These are phyloP conservation scores for Erebia ligea DNA, from an alignment of 2,888 invertebrate species.

Conservation along the genomic window DNA sequence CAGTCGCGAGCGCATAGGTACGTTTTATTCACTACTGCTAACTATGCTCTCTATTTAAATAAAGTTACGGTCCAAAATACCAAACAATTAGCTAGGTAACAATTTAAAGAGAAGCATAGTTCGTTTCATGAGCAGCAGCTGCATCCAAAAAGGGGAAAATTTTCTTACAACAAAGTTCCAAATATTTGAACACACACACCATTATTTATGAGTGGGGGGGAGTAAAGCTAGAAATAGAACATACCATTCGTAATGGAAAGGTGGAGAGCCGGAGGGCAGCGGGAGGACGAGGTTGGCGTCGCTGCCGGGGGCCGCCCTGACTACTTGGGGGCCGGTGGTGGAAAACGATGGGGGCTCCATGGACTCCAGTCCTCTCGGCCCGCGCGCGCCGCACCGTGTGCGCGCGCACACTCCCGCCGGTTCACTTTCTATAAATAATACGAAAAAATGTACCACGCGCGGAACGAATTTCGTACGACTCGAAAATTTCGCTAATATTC, in stretches of 20 bases:
- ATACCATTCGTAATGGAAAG: slow-evolving; percentile 72
- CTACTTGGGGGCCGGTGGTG: slow-evolving; percentile 56
- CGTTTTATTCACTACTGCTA: slow-evolving; percentile 29
- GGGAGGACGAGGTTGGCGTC: slow-evolving; percentile 59
- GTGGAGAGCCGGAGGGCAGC: slow-evolving; percentile 66
- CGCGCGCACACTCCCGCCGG: slow-evolving; percentile 64
- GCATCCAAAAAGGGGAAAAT: too few relatives aligned
- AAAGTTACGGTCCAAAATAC: slow-evolving; percentile 36
- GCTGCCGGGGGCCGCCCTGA: slow-evolving; percentile 68
- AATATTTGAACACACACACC: slow-evolving; percentile 25
- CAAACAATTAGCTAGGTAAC: background rate
- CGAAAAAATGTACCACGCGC: slow-evolving; percentile 76
- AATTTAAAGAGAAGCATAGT: background rate
- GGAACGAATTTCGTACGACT: slow-evolving; percentile 65
- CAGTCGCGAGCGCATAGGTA: slow-evolving; percentile 43
- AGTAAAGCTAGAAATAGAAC: slow-evolving; percentile 50
- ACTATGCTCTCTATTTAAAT: slow-evolving; percentile 42
- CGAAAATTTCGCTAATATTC: slow-evolving; percentile 74
- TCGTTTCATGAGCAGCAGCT: slow-evolving; percentile 4
- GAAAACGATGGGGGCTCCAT: slow-evolving; percentile 75
- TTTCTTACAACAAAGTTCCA: slow-evolving; percentile 28
- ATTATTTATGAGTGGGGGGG: slow-evolving; percentile 34
- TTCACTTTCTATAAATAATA: slow-evolving; percentile 82
- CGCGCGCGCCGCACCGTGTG: slow-evolving; percentile 77
- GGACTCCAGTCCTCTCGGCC: slow-evolving; percentile 72